These are phyloP conservation scores for Euwallacea similis DNA, from an alignment of 1,140 invertebrate genomes.

Conservation along the genomic window DNA sequence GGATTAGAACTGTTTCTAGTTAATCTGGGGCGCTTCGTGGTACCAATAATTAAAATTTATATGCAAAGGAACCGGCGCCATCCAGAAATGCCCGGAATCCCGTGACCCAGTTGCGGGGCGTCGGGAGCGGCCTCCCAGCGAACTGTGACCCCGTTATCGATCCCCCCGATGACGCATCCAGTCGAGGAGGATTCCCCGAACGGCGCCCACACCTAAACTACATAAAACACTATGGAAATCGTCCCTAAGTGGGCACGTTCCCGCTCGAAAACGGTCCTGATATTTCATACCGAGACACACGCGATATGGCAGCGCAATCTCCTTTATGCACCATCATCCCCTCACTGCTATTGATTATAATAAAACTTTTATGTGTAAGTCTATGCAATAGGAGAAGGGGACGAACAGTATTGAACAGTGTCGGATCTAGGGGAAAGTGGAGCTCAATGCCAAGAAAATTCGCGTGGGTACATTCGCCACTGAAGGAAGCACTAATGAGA, in stretches of 20 bases:
- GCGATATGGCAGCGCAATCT: neutral
- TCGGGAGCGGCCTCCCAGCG: conserved; percentile 32
- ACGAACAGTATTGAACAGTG: too few species aligned
- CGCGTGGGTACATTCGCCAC: too few species aligned
- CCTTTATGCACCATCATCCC: too few species aligned
- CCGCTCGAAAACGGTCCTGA: neutral
- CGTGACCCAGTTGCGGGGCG: conserved; percentile 33
- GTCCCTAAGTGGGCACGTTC: neutral
- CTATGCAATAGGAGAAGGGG: too few species aligned
- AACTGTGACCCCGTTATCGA: conserved; percentile 43
- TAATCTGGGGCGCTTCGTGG: neutral
- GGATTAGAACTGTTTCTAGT: too few species aligned
- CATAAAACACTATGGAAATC: too few species aligned
- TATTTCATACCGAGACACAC: neutral
- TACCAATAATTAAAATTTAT: neutral
- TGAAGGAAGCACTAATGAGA: too few species aligned
- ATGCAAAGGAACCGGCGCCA: neutral
- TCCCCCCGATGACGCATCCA: conserved; percentile 32
- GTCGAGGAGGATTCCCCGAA: conserved; percentile 4
- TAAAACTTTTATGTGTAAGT: too few species aligned
- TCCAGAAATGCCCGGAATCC: conserved; percentile 21
- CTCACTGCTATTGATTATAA: too few species aligned
- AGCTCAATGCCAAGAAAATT: too few species aligned
- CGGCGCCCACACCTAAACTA: neutral
- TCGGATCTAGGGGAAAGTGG: too few species aligned